Evolutionary conservation across 2,113 vertebrate species (phyloP).

Genomic region (Lophura nycthemera): DNA sequence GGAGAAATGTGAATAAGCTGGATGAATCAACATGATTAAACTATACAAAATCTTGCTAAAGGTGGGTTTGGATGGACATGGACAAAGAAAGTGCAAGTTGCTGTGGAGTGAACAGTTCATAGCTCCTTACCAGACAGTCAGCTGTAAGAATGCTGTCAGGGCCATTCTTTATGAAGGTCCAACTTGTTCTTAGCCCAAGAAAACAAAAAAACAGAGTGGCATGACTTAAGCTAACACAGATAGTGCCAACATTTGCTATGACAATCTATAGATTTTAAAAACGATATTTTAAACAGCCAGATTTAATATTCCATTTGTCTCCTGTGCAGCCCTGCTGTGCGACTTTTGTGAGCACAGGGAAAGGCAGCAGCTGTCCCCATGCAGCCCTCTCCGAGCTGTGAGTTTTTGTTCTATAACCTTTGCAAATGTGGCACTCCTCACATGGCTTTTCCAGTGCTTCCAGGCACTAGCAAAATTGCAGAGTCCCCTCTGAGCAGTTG

Average conservation of each 20-base stretch:
- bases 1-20: neutral
- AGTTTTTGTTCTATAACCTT: neutral
- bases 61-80: neutral
- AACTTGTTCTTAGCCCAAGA: neutral
- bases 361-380: too few relatives aligned
- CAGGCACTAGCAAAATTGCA: neutral
- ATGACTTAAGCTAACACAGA: neutral
- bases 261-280: neutral
- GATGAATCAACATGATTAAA: neutral
- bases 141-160: neutral
- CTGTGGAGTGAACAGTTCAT: neutral
- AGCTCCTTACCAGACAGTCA: neutral
- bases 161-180: neutral
- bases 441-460: neutral
- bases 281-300: neutral
- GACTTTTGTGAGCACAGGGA: neutral
- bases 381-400: too few relatives aligned
- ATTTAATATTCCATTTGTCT: neutral
- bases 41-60: neutral
- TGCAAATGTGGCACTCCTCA: neutral
- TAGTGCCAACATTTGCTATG: neutral
- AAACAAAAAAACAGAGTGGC: neutral
- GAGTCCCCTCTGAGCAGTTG: neutral
- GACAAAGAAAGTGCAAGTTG: neutral
- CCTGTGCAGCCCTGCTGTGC: neutral